Percentiles rank a stretch among this genome's conserved stretches.
phyloP scores from a whole-genome alignment of 2,113 vertebrate species.

The Tetrax tetrax region DNA sequence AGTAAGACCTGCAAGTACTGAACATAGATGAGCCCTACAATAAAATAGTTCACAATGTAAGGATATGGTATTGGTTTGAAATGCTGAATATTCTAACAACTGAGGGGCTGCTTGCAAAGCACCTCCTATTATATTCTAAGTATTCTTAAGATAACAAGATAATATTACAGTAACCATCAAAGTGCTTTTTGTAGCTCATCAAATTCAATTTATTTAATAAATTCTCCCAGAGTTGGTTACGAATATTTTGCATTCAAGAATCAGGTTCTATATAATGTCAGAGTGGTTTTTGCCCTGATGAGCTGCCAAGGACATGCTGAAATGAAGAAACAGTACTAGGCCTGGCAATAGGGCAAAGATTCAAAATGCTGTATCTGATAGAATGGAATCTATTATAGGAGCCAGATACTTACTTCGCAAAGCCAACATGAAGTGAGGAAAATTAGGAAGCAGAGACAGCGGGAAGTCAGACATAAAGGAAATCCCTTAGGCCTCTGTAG shows the following conservation, averaged over 20 bases:
- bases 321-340: background rate
- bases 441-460: background rate
- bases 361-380: background rate
- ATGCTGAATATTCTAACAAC: background rate
- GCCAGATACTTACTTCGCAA: background rate
- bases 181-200: background rate
- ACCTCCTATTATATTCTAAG: background rate
- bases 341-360: background rate
- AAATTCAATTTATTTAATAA: background rate
- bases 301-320: background rate
- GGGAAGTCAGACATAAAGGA: background rate
- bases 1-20: background rate
- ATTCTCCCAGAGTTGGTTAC: background rate
- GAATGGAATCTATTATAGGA: background rate
- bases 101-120: background rate
- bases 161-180: background rate
- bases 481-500: background rate
- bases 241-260: background rate
- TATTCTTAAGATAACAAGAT: background rate
- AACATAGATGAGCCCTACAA: background rate
- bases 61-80: background rate
- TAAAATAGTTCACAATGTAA: background rate
- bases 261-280: background rate
- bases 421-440: background rate
- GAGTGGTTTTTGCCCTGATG: background rate